Conservation (phyloP, 2,113 vertebrate species). For the Willisornis vidua region DNA sequence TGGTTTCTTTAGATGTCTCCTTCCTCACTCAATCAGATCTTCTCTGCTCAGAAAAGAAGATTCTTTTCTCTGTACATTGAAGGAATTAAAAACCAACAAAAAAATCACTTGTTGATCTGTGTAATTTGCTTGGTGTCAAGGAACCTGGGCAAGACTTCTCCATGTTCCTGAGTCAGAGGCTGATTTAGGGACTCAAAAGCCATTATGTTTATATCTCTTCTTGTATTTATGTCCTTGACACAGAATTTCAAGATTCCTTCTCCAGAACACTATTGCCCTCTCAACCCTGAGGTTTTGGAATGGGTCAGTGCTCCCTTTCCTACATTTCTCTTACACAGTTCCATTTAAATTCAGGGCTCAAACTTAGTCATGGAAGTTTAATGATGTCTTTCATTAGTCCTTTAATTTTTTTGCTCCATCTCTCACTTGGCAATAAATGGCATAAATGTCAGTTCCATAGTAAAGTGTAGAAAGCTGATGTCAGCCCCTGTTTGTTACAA, state of each 20-base stretch:
- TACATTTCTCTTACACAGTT: not conserved
- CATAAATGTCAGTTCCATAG: constrained; percentile 24
- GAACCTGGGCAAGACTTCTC: fast-evolving
- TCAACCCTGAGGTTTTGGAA: not conserved
- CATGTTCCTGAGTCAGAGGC: not conserved
- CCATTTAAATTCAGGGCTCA: not conserved
- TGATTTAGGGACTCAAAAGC: fast-evolving
- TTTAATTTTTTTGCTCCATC: not conserved
- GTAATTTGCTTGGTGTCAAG: not conserved
- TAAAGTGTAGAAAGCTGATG: constrained; percentile 26
- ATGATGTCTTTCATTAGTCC: not conserved
- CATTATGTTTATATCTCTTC: not conserved
- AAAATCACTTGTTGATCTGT: not conserved
- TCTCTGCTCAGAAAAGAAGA: not conserved
- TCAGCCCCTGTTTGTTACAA: not conserved
- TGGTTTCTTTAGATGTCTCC: not conserved
- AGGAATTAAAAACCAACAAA: not conserved
- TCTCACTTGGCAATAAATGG: not conserved
- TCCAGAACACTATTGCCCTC: not conserved
- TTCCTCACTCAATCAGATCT: not conserved
- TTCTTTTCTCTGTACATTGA: not conserved
- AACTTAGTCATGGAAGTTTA: not conserved
- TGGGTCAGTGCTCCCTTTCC: not conserved
- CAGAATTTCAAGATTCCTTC: not conserved
- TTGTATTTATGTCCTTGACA: not conserved